phyloP scores from a whole-genome alignment of 2,888 invertebrate species.

The Zelleria hepariella region DNA sequence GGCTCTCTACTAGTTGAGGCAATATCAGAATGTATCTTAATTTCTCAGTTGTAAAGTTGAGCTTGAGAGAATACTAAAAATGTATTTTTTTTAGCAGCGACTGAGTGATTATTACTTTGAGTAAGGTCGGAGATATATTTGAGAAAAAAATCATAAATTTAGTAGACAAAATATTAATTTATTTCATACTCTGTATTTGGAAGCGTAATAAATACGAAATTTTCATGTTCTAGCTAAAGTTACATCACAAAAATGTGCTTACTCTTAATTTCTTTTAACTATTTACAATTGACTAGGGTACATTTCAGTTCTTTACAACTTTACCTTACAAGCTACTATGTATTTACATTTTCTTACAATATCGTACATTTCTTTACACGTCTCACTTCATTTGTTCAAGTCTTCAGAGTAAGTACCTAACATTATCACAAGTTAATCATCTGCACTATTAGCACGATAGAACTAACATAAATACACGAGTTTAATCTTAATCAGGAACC shows the following conservation, averaged over 20 bases:
- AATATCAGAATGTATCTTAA: slow-evolving; percentile 1
- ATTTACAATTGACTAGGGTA: slow-evolving; percentile 73
- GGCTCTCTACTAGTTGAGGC: slow-evolving; percentile 42
- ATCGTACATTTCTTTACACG: slow-evolving; percentile 13
- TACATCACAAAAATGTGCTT: slow-evolving; percentile 68
- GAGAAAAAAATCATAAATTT: slow-evolving; percentile 36
- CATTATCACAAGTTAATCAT: slow-evolving; percentile 58
- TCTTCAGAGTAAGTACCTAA: slow-evolving; percentile 53
- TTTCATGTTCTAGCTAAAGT: slow-evolving; percentile 62
- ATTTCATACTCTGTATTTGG: slow-evolving; percentile 67
- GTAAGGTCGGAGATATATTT: not conserved
- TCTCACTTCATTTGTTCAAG: slow-evolving; percentile 33
- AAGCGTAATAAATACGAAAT: slow-evolving; percentile 72
- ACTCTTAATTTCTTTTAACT: slow-evolving; percentile 27
- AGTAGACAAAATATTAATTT: slow-evolving; percentile 68
- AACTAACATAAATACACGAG: not conserved
- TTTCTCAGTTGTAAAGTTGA: slow-evolving; percentile 6
- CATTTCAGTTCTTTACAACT: slow-evolving; percentile 68
- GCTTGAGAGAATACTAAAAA: slow-evolving; percentile 1
- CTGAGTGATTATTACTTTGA: not conserved
- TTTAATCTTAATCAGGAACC: slow-evolving; percentile 42
- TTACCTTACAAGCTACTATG: slow-evolving; percentile 15
- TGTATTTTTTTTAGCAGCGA: not conserved
- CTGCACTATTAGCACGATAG: not conserved
- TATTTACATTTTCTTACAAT: not conserved